Base-by-base conservation (phyloP, 2,797 vertebrate genomes). In the Sebastes hubbsi region DNA sequence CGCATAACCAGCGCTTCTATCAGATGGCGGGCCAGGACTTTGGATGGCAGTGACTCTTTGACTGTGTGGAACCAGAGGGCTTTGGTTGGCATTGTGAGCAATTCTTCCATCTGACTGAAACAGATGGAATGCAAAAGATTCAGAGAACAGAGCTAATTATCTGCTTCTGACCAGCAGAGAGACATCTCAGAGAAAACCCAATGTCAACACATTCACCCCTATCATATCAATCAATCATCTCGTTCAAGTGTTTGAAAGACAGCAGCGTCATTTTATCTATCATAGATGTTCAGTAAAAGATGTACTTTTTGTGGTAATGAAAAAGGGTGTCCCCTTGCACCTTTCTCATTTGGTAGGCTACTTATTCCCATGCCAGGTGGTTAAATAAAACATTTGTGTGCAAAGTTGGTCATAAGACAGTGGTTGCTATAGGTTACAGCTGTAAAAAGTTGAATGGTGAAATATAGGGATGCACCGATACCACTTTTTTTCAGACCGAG, bases 11-110 rank as follows among this genome's bases (percentile, higher is more conserved):
- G 77, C 95, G 89, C 79, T 97, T 97, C 89, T 97, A 96, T 76
- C 94, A 95, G 75, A 94, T 97, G 94, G 92, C 93, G 5, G 95
- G 95, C 6, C 94, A 96, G 83, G 92, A 96, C 89, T 97, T 97
- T 83, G 95, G 95, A 69, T 97, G 96, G 96, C 94, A 95, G 85
- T 97, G 93, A 96, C 70, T 29, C 34, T 61, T 22, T 59, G 56
- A 59, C 1, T 59, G 32, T 34, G 58, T n/a, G 36, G 60, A 64
- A 18, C 27, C 38, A 46, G 56, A 34, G 24, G 24, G 27, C 36
- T 58, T 77, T 32, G 66, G 59, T 13, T 68, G 36, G 25, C 30
- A 71, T 42, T 49, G 62, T 65, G 77, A 64, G 71, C 27, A 72
- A 70, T 76, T 61, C 32, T 63, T 22, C 29, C 55, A 20, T 72